Evolutionary conservation across 2,888 invertebrate genomes (phyloP).

Genomic region (Bimastos eiseni): DNA sequence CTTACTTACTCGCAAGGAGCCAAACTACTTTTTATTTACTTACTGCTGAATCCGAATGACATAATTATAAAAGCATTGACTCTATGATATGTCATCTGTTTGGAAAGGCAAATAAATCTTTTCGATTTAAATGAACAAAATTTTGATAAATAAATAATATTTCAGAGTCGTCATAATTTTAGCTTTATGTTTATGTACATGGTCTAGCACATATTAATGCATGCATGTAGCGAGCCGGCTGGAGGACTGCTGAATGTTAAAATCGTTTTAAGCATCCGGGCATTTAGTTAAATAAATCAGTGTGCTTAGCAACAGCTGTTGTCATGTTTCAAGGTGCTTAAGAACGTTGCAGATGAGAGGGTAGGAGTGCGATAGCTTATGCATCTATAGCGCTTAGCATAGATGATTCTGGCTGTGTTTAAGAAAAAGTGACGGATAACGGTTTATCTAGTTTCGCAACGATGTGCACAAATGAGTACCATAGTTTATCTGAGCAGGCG

Average conservation of each 20-base stretch:
- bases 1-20: background rate
- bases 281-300: background rate
- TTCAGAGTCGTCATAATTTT: background rate
- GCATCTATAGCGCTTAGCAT: background rate
- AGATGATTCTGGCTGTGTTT: background rate
- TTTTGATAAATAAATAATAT: background rate
- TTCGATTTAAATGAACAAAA: slow-evolving; percentile 5
- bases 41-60: background rate
- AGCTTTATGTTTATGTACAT: background rate
- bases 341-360: background rate
- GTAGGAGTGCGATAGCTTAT: background rate
- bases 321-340: slow-evolving; percentile 13
- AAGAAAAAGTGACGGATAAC: background rate
- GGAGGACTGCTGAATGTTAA: background rate
- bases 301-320: slow-evolving; percentile 13
- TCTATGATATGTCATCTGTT: background rate
- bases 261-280: slow-evolving; percentile 1
- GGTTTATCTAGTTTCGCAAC: background rate
- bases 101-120: slow-evolving; percentile 13
- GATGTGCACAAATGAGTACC: background rate
- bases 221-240: background rate
- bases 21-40: background rate
- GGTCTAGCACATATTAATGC: background rate
- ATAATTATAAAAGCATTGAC: background rate
- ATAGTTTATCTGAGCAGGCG: background rate